phyloP scores from a whole-genome alignment of 2,113 vertebrate genomes.

The Actenoides hombroni region DNA sequence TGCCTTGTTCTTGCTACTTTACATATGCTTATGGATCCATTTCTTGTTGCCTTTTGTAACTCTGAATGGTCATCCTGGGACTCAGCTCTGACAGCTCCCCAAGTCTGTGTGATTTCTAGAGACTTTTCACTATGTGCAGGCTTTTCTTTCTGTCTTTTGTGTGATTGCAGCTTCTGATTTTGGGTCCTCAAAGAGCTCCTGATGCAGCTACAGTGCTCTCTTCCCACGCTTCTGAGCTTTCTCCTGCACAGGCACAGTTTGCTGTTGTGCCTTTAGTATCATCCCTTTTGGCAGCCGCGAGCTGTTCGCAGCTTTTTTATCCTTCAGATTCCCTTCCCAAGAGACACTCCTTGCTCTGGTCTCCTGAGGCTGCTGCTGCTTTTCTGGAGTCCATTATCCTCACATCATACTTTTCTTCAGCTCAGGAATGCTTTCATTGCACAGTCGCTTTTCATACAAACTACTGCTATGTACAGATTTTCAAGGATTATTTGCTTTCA shows the following conservation, averaged over 20 bases:
- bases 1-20: not conserved
- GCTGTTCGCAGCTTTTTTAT: constrained; percentile 32
- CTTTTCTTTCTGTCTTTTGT: constrained; percentile 10
- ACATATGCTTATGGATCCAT: not conserved
- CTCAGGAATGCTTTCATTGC: not conserved
- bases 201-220: constrained; percentile 3
- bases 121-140: not conserved
- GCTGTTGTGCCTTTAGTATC: constrained; percentile 47
- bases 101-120: not conserved
- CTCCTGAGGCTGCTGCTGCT: constrained; percentile 34
- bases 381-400: constrained; percentile 48
- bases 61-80: not conserved
- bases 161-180: constrained; percentile 3
- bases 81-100: not conserved
- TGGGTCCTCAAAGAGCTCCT: constrained; percentile 19
- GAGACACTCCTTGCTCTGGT: constrained; percentile 11
- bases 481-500: not conserved
- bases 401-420: constrained; percentile 17
- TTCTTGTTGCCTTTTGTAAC: not conserved
- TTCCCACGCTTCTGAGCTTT: constrained; percentile 42
- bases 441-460: not conserved
- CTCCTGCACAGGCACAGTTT: constrained; percentile 19
- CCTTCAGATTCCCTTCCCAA: constrained; percentile 50
- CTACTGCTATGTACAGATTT: not conserved
- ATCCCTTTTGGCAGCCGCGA: constrained; percentile 6